Evolutionary conservation across 2,888 invertebrate genomes (phyloP).

Genomic region (Leucoma salicis): DNA sequence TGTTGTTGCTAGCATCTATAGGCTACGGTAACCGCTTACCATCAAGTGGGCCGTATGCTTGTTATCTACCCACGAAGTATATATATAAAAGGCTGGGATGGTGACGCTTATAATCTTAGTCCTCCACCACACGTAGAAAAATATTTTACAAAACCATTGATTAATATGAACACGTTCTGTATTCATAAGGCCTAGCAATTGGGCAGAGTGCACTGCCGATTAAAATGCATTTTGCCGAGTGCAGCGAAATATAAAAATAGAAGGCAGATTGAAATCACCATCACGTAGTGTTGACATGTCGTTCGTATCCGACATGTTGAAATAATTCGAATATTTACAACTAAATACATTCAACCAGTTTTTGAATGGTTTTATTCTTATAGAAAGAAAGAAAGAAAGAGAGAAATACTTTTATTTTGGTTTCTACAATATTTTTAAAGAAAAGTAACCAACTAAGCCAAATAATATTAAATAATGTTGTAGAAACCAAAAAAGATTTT

Average conservation of each 20-base stretch:
- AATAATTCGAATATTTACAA: slow-evolving; percentile 49
- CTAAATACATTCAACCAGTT: slow-evolving; percentile 23
- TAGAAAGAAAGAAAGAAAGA: slow-evolving; percentile 23
- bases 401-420: neutral
- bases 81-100: too few relatives aligned
- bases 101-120: too few relatives aligned
- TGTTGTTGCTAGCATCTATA: too few relatives aligned
- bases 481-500: too few relatives aligned
- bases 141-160: slow-evolving; percentile 36
- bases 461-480: too few relatives aligned
- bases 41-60: too few relatives aligned
- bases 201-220: slow-evolving; percentile 57
- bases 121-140: too few relatives aligned
- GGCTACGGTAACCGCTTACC: too few relatives aligned
- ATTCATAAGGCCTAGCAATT: slow-evolving; percentile 60
- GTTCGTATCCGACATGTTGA: slow-evolving; percentile 38
- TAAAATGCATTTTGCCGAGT: slow-evolving; percentile 59
- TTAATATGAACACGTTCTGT: slow-evolving; percentile 53
- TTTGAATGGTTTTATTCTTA: slow-evolving; percentile 7
- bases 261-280: slow-evolving; percentile 56
- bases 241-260: slow-evolving; percentile 46
- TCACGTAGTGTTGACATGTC: slow-evolving; percentile 62
- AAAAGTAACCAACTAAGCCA: too few relatives aligned
- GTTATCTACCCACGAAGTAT: too few relatives aligned
- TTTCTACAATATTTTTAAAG: too few relatives aligned